These are phyloP conservation scores for Pseudomyrmex dendroicus DNA, from an alignment of 1,140 invertebrate genomes.

Conservation along the genomic window DNA sequence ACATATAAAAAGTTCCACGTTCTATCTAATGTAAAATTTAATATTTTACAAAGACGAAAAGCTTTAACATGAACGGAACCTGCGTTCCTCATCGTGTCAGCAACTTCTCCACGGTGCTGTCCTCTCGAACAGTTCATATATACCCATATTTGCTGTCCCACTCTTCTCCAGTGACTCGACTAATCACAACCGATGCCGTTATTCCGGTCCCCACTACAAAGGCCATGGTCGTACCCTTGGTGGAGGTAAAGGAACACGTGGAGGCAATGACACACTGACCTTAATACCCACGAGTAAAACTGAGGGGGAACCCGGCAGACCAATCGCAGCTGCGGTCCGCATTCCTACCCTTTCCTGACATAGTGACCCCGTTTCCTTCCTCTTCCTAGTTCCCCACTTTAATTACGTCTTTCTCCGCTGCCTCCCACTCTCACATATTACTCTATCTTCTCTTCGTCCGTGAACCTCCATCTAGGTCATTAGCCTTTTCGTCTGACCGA, in stretches of 20 bases:
- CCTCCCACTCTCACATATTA: conserved; percentile 13
- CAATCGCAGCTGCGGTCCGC: conserved; percentile 70
- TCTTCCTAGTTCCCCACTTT: conserved; percentile 66
- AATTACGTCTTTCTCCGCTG: conserved; percentile 38
- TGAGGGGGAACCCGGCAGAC: conserved; percentile 49
- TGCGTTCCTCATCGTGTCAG: conserved; percentile 8
- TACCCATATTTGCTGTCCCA: conserved; percentile 54
- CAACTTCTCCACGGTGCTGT: conserved; percentile 61
- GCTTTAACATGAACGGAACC: neutral
- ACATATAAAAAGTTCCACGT: neutral
- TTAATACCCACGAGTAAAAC: conserved; percentile 64
- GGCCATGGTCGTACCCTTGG: neutral
- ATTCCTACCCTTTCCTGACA: conserved; percentile 65
- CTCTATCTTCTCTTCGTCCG: conserved; percentile 45
- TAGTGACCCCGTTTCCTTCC: conserved; percentile 74
- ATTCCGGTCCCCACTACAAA: conserved; percentile 51
- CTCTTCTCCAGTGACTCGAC: conserved; percentile 23
- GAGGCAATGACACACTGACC: conserved; percentile 79
- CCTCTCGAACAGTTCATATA: conserved; percentile 64
- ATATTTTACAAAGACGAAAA: neutral
- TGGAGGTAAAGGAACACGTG: conserved; percentile 62
- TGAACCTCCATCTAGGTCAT: conserved; percentile 69
- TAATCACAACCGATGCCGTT: conserved; percentile 79
- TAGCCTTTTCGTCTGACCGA: conserved; percentile 67
- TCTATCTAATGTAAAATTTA: neutral